Evolutionary conservation across 2,888 invertebrate genomes (phyloP), one percentile per base, ranked within the genome.

Genomic region (Xestia xanthographa): DNA sequence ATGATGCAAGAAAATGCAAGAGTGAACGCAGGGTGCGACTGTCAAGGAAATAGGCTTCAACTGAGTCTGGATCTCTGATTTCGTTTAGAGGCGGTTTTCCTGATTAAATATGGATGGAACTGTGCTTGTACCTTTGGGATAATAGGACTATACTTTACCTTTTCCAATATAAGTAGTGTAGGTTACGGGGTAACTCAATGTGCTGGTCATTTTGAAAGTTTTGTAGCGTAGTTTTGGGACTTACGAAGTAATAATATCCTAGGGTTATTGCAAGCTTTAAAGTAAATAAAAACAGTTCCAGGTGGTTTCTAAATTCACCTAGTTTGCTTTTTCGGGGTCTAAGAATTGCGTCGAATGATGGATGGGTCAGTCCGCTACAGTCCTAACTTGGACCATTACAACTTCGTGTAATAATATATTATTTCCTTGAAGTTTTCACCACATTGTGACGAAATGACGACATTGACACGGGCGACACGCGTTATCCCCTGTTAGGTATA

Each of bases 1-100:
- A 50, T 83, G 85, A 83, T 77, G 83, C 81, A 83, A 73, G 66
- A 43, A 70, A 45, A 45, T 41, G 58, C 45, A 45, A 71, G 22
- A 67, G 12, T 53, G 50, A 22, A n/a, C 14, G 6, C 11, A 26
- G 11, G 6, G 56, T 66, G n/a, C n/a, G 66, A 38, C 60, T 45
- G 45, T 53, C 34, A 66, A 29, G 60, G 68, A 58, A 75, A 50
- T 41, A 67, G 0, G 2, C 20, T 58, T 45, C 9, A 14, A 14
- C 34, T 41, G 53, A 50, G 17, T 62, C 26, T 50, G 34, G 34
- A 34, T 34, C 34, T 34, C 2, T 34, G 43, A 60, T 74, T 48
- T 73, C 43, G 53, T 65, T 56, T 22, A 34, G 22, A 17, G n/a
- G n/a, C n/a, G n/a, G 41, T 38, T 60, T 75, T 26, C 5, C 8